Base-by-base conservation (phyloP, 2,888 invertebrate genomes). In the Junonia oenone region DNA sequence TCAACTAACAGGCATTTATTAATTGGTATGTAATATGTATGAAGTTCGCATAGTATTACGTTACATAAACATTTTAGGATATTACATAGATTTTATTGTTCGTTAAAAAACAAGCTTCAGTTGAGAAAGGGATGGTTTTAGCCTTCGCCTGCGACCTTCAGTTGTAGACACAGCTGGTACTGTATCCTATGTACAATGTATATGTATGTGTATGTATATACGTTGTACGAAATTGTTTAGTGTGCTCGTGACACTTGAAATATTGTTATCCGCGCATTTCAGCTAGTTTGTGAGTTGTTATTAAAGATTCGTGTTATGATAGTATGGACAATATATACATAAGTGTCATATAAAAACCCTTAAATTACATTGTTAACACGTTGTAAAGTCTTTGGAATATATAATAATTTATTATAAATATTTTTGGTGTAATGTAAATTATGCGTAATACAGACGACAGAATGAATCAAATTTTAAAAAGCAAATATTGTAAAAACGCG, bases 111-210 rank as follows among this genome's bases (percentile, higher is more conserved):
- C 17, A 38, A 38, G 38, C 38, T 38, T 17, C 29, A 38, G 8
- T 38, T 52, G 31, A 47, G 38, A 47, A 45, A 33, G 15, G 40
- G 47, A 47, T 47, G 47, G 46, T 47, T 52, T 37, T 17, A 37
- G 29, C 53, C 40, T 53, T 47, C 31, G 37, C 29, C 29, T 35
- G 6, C 14, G 38, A 46, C 52, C 46, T 46, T 46, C 29, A 46
- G 17, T 6, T 19, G 52, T 45, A 45, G 27, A 46, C 27, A 38
- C 53, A 53, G 38, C 29, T 47, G 40, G 22, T 22, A 17, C 6
- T 22, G 17, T 35, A 6, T 14, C 2, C 1, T n/a, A 33, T 35
- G 14, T 13, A 35, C 14, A 35, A 35, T 13, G 14, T 35, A 35
- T 13, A 15, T 13, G 6, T 19, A 43, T 11, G 0, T 22, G n/a